These are phyloP conservation scores for Ceryle rudis DNA, from an alignment of 2,797 vertebrate species.

Conservation along the genomic window DNA sequence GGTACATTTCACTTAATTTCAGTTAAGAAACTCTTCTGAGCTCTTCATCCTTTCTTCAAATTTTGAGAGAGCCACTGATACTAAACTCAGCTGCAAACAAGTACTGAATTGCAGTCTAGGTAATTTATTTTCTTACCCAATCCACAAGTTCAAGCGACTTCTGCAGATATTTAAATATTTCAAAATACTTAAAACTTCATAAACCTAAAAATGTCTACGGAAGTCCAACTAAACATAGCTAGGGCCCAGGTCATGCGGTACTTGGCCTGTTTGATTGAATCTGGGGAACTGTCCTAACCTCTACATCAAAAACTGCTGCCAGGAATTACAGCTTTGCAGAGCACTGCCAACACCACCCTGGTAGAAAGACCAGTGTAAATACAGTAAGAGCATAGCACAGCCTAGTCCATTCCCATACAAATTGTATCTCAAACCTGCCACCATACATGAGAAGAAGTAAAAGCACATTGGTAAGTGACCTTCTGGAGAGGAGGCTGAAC, in stretches of 20 bases:
- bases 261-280: neutral
- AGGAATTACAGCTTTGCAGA: neutral
- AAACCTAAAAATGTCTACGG: rapidly evolving
- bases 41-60: neutral
- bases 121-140: neutral
- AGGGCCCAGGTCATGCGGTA: neutral
- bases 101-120: neutral
- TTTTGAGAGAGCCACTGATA: neutral
- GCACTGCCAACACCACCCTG: neutral
- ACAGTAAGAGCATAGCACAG: rapidly evolving
- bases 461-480: neutral
- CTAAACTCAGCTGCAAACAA: neutral
- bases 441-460: neutral
- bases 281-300: neutral
- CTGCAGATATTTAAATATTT: neutral
- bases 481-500: neutral
- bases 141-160: neutral
- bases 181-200: neutral
- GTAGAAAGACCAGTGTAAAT: neutral
- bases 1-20: neutral
- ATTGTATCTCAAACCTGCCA: rapidly evolving
- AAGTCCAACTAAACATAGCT: neutral
- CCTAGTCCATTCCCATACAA: neutral
- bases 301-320: neutral
- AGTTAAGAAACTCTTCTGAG: neutral